Evolutionary conservation across 92 coral and sea anemone species (phyloP), one percentile per base, ranked within the genome.

Genomic region (Zoanthus gigantus): DNA sequence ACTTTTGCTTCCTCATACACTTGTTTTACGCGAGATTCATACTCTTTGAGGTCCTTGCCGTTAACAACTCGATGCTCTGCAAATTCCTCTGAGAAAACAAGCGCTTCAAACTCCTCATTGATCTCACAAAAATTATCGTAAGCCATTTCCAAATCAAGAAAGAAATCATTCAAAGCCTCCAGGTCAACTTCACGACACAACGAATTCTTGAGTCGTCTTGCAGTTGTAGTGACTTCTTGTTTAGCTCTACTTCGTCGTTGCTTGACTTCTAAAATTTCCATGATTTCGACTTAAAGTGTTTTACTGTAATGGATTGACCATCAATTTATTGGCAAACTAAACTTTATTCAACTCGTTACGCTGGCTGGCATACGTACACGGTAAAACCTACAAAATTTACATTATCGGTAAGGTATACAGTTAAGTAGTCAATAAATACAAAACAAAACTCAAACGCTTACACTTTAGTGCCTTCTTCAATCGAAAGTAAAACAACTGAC

Each of bases 231-330:
- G 46, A 82, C 87, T 52, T 65, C 87, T 82, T 82, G 87, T 82
- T 82, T 82, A 28, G 87, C 87, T 47, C 76, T 82, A 58, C 87
- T 82, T 67, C 78, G 71, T 67, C 56, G 60, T 10, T 66, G 44
- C 87, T 67, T 82, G 30, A 58, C 54, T 66, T 82, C 76, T 82
- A 66, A 48, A 34, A 82, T 53, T 30, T 42, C 78, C 73, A 58
- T 72, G 17, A 48, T 82, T 52, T 14, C 78, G 68, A 28, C 56
- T 14, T 47, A 29, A 31, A 88, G 81, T 87, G 77, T 78, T 87
- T 87, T 87, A 87, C 90, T 77, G 86, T 87, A 71, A n/a, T 83
- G 87, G 87, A 30, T 42, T 83, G 87, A 65, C 61, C 61, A 78
- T 72, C 61, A 57, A 53, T n/a, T 44, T 65, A 78, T 65, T 50